These are phyloP conservation scores for Macropus fuliginosus DNA, from an alignment of 2,797 vertebrate genomes.

Conservation along the genomic window DNA sequence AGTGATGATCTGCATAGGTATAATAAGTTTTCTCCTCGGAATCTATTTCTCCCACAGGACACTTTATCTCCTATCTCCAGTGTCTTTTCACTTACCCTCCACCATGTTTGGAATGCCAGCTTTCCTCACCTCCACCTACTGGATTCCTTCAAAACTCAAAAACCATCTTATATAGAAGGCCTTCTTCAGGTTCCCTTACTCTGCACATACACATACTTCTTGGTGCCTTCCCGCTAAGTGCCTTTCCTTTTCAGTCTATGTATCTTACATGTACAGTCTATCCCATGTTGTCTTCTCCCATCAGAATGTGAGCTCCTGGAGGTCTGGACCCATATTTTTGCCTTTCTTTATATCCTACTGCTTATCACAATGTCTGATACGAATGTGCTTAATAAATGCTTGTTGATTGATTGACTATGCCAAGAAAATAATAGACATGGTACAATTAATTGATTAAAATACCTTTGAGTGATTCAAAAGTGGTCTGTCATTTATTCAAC, in stretches of 20 bases:
- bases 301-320: background rate
- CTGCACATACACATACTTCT: background rate
- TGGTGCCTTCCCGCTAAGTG: background rate
- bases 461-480: background rate
- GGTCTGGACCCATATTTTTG: background rate
- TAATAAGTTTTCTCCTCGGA: background rate
- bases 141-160: background rate
- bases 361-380: background rate
- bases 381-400: background rate
- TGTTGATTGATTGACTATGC: background rate
- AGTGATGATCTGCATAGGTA: background rate
- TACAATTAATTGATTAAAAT: background rate
- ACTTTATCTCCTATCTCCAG: background rate
- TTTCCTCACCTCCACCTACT: background rate
- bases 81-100: background rate
- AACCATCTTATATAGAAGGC: background rate
- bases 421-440: background rate
- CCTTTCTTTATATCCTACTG: background rate
- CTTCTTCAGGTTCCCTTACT: background rate
- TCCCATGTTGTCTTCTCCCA: background rate
- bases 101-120: background rate
- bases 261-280: background rate
- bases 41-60: background rate
- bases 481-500: background rate
- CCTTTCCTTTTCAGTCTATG: background rate